A percentile compares a stretch with the other conserved stretches of the same genome.
Evolutionary conservation across 2,113 vertebrate species (phyloP).

Genomic region (Neogobius melanostomus): DNA sequence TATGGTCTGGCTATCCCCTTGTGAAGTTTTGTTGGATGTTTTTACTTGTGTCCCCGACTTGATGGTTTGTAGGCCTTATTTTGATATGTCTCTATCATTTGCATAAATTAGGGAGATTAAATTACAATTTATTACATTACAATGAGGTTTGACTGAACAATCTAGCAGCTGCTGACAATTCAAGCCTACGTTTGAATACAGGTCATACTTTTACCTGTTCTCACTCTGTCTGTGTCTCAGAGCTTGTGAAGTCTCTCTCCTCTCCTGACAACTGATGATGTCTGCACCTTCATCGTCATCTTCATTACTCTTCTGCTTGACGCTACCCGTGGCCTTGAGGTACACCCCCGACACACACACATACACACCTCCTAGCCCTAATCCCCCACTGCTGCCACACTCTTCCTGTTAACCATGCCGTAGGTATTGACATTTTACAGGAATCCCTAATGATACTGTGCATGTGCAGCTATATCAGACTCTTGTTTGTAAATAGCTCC

Average conservation of each 20-base stretch:
- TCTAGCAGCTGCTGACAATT: too few species aligned
- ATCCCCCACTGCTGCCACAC: conserved; percentile 47
- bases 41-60: too few species aligned
- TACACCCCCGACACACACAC: conserved; percentile 13
- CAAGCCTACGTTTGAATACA: too few species aligned
- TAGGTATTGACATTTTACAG: conserved; percentile 76
- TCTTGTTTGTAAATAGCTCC: conserved; percentile 37
- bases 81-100: too few species aligned
- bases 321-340: conserved; percentile 63
- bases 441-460: conserved; percentile 77
- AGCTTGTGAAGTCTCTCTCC: conserved; percentile 6
- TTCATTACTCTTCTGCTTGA: conserved; percentile 27
- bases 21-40: too few species aligned
- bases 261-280: conserved; percentile 30
- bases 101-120: too few species aligned
- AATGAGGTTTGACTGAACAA: too few species aligned
- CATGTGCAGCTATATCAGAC: conserved; percentile 28
- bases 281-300: conserved; percentile 24
- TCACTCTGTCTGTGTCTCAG: conserved; percentile 2
- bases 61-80: too few species aligned
- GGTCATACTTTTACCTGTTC: too few species aligned
- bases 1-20: too few species aligned
- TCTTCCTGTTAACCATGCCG: conserved; percentile 79
- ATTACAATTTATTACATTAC: too few species aligned
- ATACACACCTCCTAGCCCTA: neutral